phyloP scores from a whole-genome alignment of 2,888 invertebrate species.

The Drosophila merina region DNA sequence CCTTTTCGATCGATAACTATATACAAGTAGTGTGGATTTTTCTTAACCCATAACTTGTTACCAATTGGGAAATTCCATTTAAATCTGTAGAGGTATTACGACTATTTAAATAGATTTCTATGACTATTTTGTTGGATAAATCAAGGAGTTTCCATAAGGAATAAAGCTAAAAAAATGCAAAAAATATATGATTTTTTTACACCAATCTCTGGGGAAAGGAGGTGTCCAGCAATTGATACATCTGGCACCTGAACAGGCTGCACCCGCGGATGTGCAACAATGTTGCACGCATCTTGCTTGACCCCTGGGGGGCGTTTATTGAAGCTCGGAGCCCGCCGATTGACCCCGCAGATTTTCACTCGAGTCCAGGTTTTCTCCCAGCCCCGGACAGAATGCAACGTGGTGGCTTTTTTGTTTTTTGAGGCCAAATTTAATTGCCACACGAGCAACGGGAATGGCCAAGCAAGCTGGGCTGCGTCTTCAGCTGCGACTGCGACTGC shows the following conservation, averaged over 20 bases:
- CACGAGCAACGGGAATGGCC: constrained; percentile 2
- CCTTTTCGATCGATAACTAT: not conserved
- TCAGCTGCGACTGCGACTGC: too few species aligned
- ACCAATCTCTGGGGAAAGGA: not conserved
- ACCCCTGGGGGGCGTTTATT: not conserved
- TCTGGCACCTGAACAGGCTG: not conserved
- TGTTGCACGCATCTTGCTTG: not conserved
- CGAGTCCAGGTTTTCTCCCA: not conserved
- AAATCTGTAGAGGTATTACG: too few species aligned
- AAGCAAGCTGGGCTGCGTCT: not conserved
- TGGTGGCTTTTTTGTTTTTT: constrained; percentile 47
- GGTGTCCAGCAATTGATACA: not conserved
- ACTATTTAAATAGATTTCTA: too few species aligned
- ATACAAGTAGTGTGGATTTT: not conserved
- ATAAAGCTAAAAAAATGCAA: too few species aligned
- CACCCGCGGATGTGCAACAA: not conserved
- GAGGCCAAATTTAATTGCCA: constrained; percentile 76
- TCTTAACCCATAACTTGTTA: too few species aligned
- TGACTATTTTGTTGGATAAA: too few species aligned
- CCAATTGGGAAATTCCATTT: too few species aligned
- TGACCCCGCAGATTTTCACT: constrained; percentile 3
- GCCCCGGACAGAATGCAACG: constrained; percentile 10
- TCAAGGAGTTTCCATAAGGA: too few species aligned
- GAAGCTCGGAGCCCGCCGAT: not conserved
- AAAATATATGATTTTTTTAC: too few species aligned